Conservation (phyloP, 2,888 invertebrate genomes). For the Plemyria rubiginata region DNA sequence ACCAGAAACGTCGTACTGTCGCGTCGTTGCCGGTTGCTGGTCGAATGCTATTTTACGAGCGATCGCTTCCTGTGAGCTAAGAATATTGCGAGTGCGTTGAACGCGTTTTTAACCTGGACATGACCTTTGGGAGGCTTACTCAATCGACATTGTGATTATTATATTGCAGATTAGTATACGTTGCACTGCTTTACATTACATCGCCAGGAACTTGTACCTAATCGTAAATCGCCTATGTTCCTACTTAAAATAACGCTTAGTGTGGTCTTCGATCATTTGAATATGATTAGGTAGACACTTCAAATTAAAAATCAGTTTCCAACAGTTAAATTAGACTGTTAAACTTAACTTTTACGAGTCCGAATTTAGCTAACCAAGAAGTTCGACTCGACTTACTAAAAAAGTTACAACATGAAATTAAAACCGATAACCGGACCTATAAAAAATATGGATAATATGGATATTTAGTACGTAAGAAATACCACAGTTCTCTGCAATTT, state of each 20-base stretch:
- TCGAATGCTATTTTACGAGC: constrained; percentile 59
- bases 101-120: constrained; percentile 34
- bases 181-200: no score
- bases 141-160: background rate
- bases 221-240: no score
- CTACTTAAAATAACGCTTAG: no score
- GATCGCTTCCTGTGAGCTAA: constrained; percentile 59
- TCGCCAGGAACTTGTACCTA: no score
- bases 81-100: constrained; percentile 49
- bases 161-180: background rate
- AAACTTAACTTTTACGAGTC: no score
- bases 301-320: no score
- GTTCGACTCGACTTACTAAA: background rate
- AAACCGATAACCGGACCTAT: background rate
- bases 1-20: constrained; percentile 44
- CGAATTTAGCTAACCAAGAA: no score
- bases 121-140: constrained; percentile 23
- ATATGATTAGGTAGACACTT: no score
- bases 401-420: background rate
- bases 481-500: background rate
- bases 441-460: background rate
- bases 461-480: constrained; percentile 1
- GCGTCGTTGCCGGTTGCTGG: constrained; percentile 35
- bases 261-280: no score
- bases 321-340: no score